Conservation (phyloP, 2,113 vertebrate species). For the Tonatia bakeri region DNA sequence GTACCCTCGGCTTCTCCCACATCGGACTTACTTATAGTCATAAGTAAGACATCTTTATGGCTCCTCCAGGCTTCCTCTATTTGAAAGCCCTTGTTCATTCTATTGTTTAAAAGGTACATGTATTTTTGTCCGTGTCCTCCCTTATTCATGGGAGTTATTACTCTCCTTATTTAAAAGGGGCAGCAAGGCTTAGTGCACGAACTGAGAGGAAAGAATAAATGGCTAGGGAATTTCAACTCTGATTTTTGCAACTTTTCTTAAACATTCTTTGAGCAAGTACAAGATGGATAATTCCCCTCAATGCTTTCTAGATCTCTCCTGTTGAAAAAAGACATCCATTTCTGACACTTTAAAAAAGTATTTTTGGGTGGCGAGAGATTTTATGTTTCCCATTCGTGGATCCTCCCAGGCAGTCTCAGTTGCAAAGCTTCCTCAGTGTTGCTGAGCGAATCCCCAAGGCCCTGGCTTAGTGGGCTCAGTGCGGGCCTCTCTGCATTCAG, state of each 20-base stretch:
- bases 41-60: not conserved
- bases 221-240: conserved; percentile 4
- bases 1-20: not conserved
- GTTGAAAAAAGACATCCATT: conserved; percentile 41
- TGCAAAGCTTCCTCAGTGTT: not conserved
- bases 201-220: not conserved
- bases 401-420: not conserved
- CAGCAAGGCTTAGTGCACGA: not conserved
- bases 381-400: not conserved
- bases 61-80: not conserved
- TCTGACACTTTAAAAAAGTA: conserved; percentile 27
- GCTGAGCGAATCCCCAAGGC: not conserved
- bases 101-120: not conserved
- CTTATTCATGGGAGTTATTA: not conserved
- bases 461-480: not conserved
- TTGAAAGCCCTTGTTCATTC: not conserved
- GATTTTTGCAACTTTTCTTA: conserved; percentile 32
- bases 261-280: not conserved
- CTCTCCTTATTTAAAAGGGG: conserved; percentile 11
- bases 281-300: not conserved
- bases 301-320: not conserved
- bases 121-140: not conserved
- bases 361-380: not conserved
- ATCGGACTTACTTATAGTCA: not conserved
- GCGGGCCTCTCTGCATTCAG: not conserved